phyloP scores from a whole-genome alignment of 2,113 vertebrate genomes.

The Urocynchramus pylzowi region DNA sequence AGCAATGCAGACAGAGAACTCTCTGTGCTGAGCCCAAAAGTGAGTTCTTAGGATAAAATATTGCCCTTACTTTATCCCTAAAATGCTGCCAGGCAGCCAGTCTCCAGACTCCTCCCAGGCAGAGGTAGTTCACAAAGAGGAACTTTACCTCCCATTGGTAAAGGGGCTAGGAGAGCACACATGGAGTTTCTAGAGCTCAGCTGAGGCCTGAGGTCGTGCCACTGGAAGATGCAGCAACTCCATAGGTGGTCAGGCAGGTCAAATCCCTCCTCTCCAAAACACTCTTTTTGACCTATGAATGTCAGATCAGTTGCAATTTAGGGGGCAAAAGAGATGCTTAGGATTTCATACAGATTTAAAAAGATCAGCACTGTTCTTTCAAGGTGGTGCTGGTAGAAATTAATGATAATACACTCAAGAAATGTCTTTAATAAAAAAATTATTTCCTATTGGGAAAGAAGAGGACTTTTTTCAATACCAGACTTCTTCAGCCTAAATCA shows the following conservation, averaged over 20 bases:
- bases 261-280: background rate
- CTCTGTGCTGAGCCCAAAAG: background rate
- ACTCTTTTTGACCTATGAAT: background rate
- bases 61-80: background rate
- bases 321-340: background rate
- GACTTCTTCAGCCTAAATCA: background rate
- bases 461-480: background rate
- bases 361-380: background rate
- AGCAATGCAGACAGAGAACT: background rate
- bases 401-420: background rate
- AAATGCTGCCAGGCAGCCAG: background rate
- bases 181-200: background rate
- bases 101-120: background rate
- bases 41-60: background rate
- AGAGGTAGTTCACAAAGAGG: background rate
- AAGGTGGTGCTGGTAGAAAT: background rate
- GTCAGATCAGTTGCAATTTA: background rate
- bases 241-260: background rate
- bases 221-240: background rate
- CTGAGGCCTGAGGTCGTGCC: background rate
- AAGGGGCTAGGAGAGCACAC: background rate
- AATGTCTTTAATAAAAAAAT: background rate
- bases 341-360: background rate
- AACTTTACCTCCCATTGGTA: background rate
- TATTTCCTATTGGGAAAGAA: background rate